These are phyloP conservation scores for Teinopalpus imperialis DNA, from an alignment of 2,888 invertebrate species.

Conservation along the genomic window DNA sequence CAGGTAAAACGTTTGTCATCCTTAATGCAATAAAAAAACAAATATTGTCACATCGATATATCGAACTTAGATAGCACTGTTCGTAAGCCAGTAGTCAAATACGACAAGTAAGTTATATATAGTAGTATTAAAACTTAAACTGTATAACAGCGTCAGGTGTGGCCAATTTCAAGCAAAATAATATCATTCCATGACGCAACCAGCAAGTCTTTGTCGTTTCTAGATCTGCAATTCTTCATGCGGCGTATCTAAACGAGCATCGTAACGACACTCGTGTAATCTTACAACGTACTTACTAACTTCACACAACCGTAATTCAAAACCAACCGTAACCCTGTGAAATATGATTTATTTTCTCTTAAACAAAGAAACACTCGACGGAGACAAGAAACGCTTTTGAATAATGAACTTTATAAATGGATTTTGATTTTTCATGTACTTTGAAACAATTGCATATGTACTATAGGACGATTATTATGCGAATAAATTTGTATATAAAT, in stretches of 20 bases:
- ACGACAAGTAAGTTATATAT: too few relatives aligned
- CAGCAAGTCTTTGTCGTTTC: slow-evolving; percentile 49
- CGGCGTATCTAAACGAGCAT: slow-evolving; percentile 71
- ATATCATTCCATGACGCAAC: slow-evolving; percentile 20
- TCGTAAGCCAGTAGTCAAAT: too few relatives aligned
- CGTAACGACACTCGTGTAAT: slow-evolving; percentile 69
- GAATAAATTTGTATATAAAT: too few relatives aligned
- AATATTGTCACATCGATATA: too few relatives aligned
- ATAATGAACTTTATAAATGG: slow-evolving; percentile 23
- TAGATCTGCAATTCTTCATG: slow-evolving; percentile 71
- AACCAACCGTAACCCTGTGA: background rate
- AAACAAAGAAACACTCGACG: background rate
- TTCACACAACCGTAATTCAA: background rate
- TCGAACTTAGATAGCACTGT: too few relatives aligned
- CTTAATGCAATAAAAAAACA: too few relatives aligned
- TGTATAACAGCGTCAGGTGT: too few relatives aligned
- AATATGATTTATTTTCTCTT: slow-evolving; percentile 11
- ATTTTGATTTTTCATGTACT: slow-evolving; percentile 17
- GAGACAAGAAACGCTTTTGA: slow-evolving; percentile 20
- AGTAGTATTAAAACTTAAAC: too few relatives aligned
- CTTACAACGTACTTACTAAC: slow-evolving; percentile 48
- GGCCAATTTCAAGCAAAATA: slow-evolving; percentile 3
- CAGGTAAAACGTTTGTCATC: too few relatives aligned
- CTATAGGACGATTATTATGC: too few relatives aligned
- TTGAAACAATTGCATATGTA: slow-evolving; percentile 4